Conservation (phyloP, 2,113 vertebrate species). For the Corvus cornix region DNA sequence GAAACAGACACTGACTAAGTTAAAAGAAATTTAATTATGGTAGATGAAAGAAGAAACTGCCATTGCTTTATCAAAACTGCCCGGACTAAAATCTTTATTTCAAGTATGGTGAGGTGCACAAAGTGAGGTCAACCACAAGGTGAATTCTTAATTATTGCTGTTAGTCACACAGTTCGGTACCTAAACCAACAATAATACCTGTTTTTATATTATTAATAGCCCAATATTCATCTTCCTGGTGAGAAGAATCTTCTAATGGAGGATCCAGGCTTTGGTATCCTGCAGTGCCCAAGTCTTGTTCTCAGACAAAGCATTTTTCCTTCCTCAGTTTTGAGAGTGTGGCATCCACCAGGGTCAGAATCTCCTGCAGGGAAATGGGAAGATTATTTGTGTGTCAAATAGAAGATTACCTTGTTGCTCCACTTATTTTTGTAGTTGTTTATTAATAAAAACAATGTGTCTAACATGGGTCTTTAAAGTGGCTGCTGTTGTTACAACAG, state of each 20-base stretch:
- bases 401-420: background rate
- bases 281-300: background rate
- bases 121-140: background rate
- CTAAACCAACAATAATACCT: background rate
- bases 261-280: background rate
- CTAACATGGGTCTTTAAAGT: background rate
- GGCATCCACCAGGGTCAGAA: conserved; percentile 33
- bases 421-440: background rate
- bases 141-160: background rate
- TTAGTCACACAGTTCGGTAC: background rate
- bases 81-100: conserved; percentile 25
- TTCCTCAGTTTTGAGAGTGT: conserved; percentile 47
- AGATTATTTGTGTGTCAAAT: background rate
- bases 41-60: background rate
- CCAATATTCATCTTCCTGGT: background rate
- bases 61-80: background rate
- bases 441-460: conserved; percentile 25
- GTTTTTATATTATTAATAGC: background rate
- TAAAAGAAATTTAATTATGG: background rate
- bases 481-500: background rate
- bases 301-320: background rate
- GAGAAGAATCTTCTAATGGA: background rate
- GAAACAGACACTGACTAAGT: background rate
- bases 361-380: conserved; percentile 57
- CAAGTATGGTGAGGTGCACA: background rate